A percentile compares a stretch with the other conserved stretches of the same genome.
These are phyloP conservation scores for Synanthedon andrenaeformis DNA, from an alignment of 2,888 invertebrate genomes.

Conservation along the genomic window DNA sequence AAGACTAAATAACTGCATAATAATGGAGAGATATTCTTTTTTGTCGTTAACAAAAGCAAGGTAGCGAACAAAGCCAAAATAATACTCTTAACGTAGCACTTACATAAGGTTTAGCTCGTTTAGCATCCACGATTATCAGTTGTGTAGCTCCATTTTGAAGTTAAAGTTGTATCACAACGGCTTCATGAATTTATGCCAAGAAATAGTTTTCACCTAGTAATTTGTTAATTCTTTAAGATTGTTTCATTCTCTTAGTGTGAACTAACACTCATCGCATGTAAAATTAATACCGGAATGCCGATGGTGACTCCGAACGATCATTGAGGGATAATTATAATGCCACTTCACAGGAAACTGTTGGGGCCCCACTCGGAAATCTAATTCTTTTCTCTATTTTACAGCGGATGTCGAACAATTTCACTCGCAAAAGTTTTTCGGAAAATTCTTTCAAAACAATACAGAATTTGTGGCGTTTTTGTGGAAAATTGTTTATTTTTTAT, in stretches of 20 bases:
- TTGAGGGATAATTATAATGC: constrained; percentile 63
- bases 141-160: no score
- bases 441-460: background rate
- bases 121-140: no score
- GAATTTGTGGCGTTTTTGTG: no score
- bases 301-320: constrained; percentile 57
- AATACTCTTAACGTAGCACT: no score
- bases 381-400: constrained; percentile 35
- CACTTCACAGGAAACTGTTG: constrained; percentile 55
- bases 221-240: background rate
- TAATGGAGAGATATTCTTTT: no score
- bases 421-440: background rate
- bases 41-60: no score
- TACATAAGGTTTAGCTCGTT: no score
- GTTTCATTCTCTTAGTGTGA: constrained; percentile 17
- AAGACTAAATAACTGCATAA: no score
- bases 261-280: constrained; percentile 46
- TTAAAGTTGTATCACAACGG: no score
- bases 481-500: no score
- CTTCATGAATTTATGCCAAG: background rate
- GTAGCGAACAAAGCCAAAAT: no score
- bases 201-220: background rate
- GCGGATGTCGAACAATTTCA: background rate
- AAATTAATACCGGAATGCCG: constrained; percentile 51
- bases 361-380: constrained; percentile 57